Percentiles rank a stretch among this genome's conserved stretches.
Evolutionary conservation across 2,888 invertebrate genomes (phyloP).

Genomic region (Catocala sponsa): DNA sequence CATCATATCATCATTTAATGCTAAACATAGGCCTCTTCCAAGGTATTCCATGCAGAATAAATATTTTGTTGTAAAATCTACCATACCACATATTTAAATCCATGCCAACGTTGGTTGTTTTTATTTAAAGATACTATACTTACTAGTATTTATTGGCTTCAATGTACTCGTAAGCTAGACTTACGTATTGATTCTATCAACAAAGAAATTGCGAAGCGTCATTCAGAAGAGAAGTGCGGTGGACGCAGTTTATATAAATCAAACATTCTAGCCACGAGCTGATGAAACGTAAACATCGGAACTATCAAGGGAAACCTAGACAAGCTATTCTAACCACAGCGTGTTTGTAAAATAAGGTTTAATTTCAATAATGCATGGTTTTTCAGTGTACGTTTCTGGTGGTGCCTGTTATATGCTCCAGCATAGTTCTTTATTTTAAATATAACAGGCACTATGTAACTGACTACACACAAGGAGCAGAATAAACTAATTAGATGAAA

Average conservation of each 20-base stretch:
- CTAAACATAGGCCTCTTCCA: too few relatives aligned
- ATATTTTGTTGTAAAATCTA: too few relatives aligned
- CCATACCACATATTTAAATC: too few relatives aligned
- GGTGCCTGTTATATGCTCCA: background rate
- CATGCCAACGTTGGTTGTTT: too few relatives aligned
- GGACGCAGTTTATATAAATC: conserved; percentile 47
- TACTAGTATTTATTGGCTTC: too few relatives aligned
- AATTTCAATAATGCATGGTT: conserved; percentile 1
- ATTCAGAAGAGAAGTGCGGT: conserved; percentile 36
- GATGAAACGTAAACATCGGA: conserved; percentile 43
- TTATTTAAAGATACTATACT: too few relatives aligned
- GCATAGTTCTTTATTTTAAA: too few relatives aligned
- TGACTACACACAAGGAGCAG: too few relatives aligned
- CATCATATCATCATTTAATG: too few relatives aligned
- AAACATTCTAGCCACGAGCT: conserved; percentile 43
- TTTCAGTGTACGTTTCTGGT: background rate
- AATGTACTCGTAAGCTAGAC: background rate
- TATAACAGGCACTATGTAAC: too few relatives aligned
- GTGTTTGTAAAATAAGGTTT: conserved; percentile 6
- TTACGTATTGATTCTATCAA: conserved; percentile 12
- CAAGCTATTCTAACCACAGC: conserved; percentile 22
- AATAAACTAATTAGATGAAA: too few relatives aligned
- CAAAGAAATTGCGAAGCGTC: conserved; percentile 26
- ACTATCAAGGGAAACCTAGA: conserved; percentile 13
- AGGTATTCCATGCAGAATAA: too few relatives aligned